Conservation (phyloP, 2,797 vertebrate species). For the Leptatherina wallacei region DNA sequence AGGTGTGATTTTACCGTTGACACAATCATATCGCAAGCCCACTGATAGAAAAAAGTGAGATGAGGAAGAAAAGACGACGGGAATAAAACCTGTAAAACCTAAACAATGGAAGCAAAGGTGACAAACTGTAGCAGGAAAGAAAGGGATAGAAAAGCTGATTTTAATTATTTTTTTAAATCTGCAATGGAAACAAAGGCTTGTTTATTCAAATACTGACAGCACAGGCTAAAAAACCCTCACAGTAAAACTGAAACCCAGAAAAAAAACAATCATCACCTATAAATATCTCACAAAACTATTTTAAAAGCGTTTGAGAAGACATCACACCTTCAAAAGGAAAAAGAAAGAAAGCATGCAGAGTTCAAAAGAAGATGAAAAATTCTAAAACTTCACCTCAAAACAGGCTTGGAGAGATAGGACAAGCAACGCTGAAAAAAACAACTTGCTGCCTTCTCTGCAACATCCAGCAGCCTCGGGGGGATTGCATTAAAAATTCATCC, state of each 20-base stretch:
- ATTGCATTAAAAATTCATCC: constrained; percentile 80
- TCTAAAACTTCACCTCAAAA: constrained; percentile 39
- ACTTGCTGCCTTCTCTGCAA: constrained; percentile 50
- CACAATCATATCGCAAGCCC: constrained; percentile 22
- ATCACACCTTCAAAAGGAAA: constrained; percentile 29
- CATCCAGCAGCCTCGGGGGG: constrained; percentile 64
- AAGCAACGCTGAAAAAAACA: constrained; percentile 37
- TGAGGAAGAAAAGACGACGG: constrained; percentile 12
- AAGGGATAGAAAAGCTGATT: background rate
- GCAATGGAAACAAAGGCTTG: constrained; percentile 31
- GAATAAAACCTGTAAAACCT: constrained; percentile 11
- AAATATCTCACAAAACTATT: constrained; percentile 35
- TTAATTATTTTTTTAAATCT: constrained; percentile 32
- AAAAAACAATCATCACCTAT: constrained; percentile 26
- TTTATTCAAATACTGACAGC: constrained; percentile 41
- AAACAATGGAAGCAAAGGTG: constrained; percentile 20
- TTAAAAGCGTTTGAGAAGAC: constrained; percentile 23
- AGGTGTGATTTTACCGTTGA: constrained; percentile 34
- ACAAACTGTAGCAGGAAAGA: constrained; percentile 16
- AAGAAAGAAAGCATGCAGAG: constrained; percentile 26
- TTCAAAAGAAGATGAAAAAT: constrained; percentile 7
- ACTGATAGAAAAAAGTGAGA: background rate
- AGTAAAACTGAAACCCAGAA: constrained; percentile 16
- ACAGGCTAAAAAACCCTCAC: background rate
- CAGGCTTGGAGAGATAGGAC: constrained; percentile 36